phyloP scores from a whole-genome alignment of 2,113 vertebrate genomes.

The Camelus bactrianus region DNA sequence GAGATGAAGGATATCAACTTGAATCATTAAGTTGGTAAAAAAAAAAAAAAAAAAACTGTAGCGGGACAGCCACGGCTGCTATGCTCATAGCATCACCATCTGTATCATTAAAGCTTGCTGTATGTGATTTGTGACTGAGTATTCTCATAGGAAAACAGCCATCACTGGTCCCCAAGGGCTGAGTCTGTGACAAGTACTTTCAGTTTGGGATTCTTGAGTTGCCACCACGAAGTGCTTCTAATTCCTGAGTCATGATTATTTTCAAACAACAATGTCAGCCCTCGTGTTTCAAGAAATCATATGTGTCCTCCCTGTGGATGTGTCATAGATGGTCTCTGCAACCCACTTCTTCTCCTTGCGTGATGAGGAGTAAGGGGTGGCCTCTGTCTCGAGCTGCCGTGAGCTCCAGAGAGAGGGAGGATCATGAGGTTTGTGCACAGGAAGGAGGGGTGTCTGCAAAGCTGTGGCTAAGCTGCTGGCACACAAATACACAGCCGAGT shows the following conservation, averaged over 20 bases:
- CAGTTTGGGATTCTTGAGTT: not conserved
- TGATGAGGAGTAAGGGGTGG: fast-evolving
- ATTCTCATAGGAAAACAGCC: not conserved
- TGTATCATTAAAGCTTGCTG: not conserved
- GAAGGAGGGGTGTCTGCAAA: not conserved
- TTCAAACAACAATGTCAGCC: not conserved
- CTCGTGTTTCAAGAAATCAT: not conserved
- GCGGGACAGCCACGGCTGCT: too few relatives aligned
- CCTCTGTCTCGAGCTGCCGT: not conserved
- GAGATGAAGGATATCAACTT: not conserved
- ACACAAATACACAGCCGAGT: not conserved
- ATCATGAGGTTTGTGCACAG: not conserved
- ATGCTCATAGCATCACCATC: too few relatives aligned
- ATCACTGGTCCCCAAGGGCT: not conserved
- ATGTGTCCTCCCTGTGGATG: not conserved
- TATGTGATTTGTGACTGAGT: not conserved
- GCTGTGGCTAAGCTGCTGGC: conserved; percentile 28
- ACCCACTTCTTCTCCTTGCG: not conserved
- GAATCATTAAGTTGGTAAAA: not conserved
- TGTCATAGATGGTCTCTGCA: not conserved
- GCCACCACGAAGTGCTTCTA: not conserved
- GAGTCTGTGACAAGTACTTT: not conserved
- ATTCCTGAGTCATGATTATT: not conserved
- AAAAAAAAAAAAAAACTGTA: too few relatives aligned
- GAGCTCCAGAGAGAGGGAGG: not conserved